Percentiles rank a stretch among this genome's conserved stretches.
Evolutionary conservation across 2,888 invertebrate species (phyloP).

Genomic region (Cryptocephalus primarius): DNA sequence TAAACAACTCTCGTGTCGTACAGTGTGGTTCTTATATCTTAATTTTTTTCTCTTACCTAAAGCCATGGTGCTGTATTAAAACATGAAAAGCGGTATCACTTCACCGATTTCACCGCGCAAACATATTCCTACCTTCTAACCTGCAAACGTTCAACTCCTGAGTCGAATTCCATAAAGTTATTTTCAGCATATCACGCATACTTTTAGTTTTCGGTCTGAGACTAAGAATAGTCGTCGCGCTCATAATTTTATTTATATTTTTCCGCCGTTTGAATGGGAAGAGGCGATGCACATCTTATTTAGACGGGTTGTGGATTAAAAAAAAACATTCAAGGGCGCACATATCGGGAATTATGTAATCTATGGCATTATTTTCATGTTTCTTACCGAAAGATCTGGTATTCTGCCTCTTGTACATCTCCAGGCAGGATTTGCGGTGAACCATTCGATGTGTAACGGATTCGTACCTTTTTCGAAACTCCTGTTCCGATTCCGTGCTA

Average conservation of each 20-base stretch:
- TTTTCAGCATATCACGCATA: slow-evolving; percentile 9
- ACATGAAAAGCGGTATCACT: too few relatives aligned
- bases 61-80: too few relatives aligned
- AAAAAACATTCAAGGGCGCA: neutral
- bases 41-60: too few relatives aligned
- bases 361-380: too few relatives aligned
- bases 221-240: slow-evolving; percentile 1
- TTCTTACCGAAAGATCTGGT: slow-evolving; percentile 74
- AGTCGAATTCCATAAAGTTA: slow-evolving; percentile 5
- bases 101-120: too few relatives aligned
- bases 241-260: slow-evolving; percentile 3
- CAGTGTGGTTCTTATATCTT: too few relatives aligned
- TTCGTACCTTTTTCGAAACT: slow-evolving; percentile 76
- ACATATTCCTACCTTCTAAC: slow-evolving; percentile 2
- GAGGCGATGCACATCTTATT: neutral
- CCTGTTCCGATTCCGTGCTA: slow-evolving; percentile 71
- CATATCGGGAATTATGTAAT: too few relatives aligned
- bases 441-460: slow-evolving; percentile 82
- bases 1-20: neutral
- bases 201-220: slow-evolving; percentile 1
- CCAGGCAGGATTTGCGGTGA: slow-evolving; percentile 79
- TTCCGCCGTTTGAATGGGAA: neutral
- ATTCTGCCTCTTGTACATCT: slow-evolving; percentile 78
- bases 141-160: slow-evolving; percentile 4
- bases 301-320: neutral